Evolutionary conservation across 2,797 vertebrate species (phyloP), one percentile per base, ranked within the genome.

Genomic region (Anguilla megastoma): DNA sequence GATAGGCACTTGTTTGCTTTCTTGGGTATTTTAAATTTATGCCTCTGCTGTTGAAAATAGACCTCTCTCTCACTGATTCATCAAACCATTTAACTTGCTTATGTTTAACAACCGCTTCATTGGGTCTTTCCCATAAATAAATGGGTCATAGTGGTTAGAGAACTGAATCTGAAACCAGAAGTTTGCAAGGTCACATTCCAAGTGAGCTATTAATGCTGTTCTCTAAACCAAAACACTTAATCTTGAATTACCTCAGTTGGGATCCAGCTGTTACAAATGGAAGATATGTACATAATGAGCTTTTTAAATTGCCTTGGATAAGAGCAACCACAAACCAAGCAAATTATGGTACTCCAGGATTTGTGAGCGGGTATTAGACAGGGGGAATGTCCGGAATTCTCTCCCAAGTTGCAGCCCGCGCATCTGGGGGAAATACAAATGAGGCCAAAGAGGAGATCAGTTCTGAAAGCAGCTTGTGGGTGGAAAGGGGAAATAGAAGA

Each of bases 401-500:
- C 69, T 74, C 69, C 30, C 30, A 27, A 10, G 30, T 74, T 12
- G 21, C 63, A 24, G 9, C 24, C 4, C 33, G 41, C 3, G 76
- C 74, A n/a, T 79, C 30, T 14, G 82, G 82, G 30, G 84, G 54
- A 45, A 8, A 10, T 3, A 84, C 48, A 71, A 14, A 84, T 84
- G 58, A 71, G 56, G 76, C n/a, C 86, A 90, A 86, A 89, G 88
- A 56, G 76, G 52, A 86, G 33, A 90, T 52, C 91, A 92, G 87
- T 84, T 89, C 89, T 92, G 92, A 90, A 91, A 88, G 85, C 88
- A 5, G 79, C 54, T 82, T 27, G 60, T 76, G 83, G 41, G 90
- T 91, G 66, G 83, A 91, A 92, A 91, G 90, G 90, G 66, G 83
- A 91, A 92, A 91, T 87, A 87, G 87, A 91, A 87, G 89, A 30